Evolutionary conservation across 2,113 vertebrate genomes (phyloP), one percentile per base, ranked within the genome.

Genomic region (Microcebus ravelobensis): DNA sequence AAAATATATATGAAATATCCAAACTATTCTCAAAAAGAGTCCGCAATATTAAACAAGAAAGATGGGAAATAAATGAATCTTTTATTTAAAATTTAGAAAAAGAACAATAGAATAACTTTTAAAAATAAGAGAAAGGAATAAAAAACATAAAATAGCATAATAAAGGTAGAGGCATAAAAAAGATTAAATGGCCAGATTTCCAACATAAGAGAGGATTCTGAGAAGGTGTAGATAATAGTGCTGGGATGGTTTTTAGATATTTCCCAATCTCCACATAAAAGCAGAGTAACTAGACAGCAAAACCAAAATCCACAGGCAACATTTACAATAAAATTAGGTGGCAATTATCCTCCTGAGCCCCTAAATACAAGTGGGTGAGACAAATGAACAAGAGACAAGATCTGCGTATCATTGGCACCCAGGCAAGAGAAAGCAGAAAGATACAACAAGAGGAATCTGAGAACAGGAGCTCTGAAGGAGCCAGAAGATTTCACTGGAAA

Each of bases 51-150:
- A 65, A 83, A 79, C 25, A 73, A 65, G 29, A 70, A 45, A 68
- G 50, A 67, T 48, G 27, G 36, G 13, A 85, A n/a, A 6, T 65
- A n/a, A 83, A 88, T 39, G 42, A 79, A 70, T 77, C 8, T 48
- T 63, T 73, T 55, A 55, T 59, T 76, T 76, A 87, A 82, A 87
- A 29, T 82, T 10, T 67, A 67, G 29, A 67, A 50, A 80, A 57
- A 65, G 15, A 55, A 79, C 5, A 92, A 63, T 25, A 88, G 20
- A 59, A 61, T 91, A 65, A 90, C 39, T 67, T 81, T 84, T 50
- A 25, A 91, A 94, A 93, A 86, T 79, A 80, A 63, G 23, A 91
- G 52, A 91, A 90, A 77, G 29, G 9, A 93, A 90, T 34, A 36
- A 93, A 71, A 63, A 68, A 52, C n/a, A 76, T n/a, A 83, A 91